Base-by-base conservation (phyloP, 2,888 invertebrate species). In the Gortyna flavago region DNA sequence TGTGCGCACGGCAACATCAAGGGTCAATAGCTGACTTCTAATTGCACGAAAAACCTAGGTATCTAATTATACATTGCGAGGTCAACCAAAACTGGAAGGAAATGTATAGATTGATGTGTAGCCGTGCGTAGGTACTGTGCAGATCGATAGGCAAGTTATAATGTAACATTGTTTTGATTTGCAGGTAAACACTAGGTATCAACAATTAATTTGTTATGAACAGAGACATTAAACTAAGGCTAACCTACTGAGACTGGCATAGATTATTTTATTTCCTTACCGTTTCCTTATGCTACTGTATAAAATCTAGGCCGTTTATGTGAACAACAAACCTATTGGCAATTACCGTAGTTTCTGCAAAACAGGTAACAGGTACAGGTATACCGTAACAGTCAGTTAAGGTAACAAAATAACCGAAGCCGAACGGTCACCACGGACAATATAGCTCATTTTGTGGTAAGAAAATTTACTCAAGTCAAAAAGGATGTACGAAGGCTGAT, bases 321-420 rank as follows among this genome's bases (percentile, higher is more conserved):
- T 61, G 11, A 57, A 32, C 9, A 61, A 51, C 18, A 48, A 75
- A 44, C 18, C 11, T 38, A 75, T 48, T 38, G 25, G 38, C 4
- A 57, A 8, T 71, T 11, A n/a, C 7, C 32, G 11, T 57, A 51
- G n/a, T 32, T 9, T 25, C 48, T 72, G n/a, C 16, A 44, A 57
- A 65, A 29, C 32, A 35, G 54, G 44, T 54, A 44, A 76, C 75
- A 35, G 7, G n/a, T 61, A 75, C n/a, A n/a, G n/a, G n/a, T n/a
- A n/a, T n/a, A 75, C 29, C 44, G 9, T 21, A 64, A 32, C n/a
- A 38, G 4, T n/a, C 64, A 16, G 8, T n/a, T 38, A n/a, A 65
- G 4, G 11, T 41, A 11, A 66, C 25, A 41, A 29, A 41, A 66
- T 41, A 29, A 66, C n/a, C 0, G 8, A 65, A 38, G 13, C 0